phyloP scores from a whole-genome alignment of 2,888 invertebrate genomes.

The Athalia circularis region DNA sequence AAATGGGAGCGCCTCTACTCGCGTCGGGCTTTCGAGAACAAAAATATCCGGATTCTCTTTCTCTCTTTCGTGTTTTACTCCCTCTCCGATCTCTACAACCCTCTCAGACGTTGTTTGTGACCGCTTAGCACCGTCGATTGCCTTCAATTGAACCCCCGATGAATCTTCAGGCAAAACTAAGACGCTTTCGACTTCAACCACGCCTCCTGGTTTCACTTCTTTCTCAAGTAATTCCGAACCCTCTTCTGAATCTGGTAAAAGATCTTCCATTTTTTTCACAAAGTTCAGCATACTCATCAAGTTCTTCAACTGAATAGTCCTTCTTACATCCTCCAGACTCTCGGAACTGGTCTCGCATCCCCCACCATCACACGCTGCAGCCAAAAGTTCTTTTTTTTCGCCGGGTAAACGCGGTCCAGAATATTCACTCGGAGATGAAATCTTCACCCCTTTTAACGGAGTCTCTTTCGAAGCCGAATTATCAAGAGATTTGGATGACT shows the following conservation, averaged over 20 bases:
- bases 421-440: conserved; percentile 26
- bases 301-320: conserved; percentile 51
- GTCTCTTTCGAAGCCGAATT: neutral
- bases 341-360: neutral
- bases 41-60: neutral
- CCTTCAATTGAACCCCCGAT: neutral
- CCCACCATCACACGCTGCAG: neutral
- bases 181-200: conserved; percentile 51
- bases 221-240: conserved; percentile 30
- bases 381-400: neutral
- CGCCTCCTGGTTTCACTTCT: conserved; percentile 38
- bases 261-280: conserved; percentile 57
- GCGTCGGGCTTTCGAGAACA: neutral
- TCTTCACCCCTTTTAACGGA: conserved; percentile 28
- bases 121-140: neutral
- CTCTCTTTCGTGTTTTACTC: conserved; percentile 39
- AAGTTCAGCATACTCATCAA: conserved; percentile 59
- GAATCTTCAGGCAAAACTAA: conserved; percentile 49
- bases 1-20: neutral
- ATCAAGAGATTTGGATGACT: neutral
- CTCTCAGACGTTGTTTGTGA: conserved; percentile 29
- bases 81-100: conserved; percentile 50
- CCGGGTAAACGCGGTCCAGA: neutral
- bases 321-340: conserved; percentile 15
- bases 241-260: conserved; percentile 37